Conservation (phyloP, 1,140 invertebrate genomes). For the Pseudobourletiella spinata region DNA sequence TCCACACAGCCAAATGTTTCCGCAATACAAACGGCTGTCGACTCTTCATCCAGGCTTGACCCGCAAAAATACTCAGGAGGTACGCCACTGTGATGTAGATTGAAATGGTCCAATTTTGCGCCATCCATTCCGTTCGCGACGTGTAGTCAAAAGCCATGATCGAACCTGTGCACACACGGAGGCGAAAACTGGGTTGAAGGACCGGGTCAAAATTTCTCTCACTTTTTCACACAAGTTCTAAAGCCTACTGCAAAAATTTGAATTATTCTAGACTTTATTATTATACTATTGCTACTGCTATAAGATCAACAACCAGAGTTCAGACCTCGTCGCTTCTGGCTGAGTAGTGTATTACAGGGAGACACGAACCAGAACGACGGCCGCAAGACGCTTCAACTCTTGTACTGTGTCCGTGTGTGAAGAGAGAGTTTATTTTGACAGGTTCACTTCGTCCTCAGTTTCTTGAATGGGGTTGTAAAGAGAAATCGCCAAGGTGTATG, state of each 20-base stretch:
- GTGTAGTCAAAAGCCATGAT: slow-evolving; percentile 41
- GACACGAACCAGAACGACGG: background rate
- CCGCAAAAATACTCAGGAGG: slow-evolving; percentile 20
- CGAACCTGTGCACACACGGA: background rate
- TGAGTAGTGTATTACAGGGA: no score
- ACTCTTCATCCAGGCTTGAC: slow-evolving; percentile 20
- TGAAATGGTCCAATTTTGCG: slow-evolving; percentile 46
- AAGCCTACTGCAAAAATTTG: no score
- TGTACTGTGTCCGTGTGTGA: no score
- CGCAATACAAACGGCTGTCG: slow-evolving; percentile 19
- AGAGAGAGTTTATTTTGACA: background rate
- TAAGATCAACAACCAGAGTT: no score
- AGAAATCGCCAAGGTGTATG: background rate
- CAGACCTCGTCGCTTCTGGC: no score
- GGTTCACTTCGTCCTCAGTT: background rate
- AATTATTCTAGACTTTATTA: no score
- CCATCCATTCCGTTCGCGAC: slow-evolving; percentile 47
- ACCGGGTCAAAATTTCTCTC: no score
- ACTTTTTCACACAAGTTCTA: no score
- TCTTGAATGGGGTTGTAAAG: background rate
- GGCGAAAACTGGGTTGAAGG: background rate
- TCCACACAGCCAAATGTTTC: slow-evolving; percentile 22
- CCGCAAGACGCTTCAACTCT: no score
- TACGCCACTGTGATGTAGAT: slow-evolving; percentile 40
- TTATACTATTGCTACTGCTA: no score